Evolutionary conservation across 2,888 invertebrate species (phyloP), one percentile per base, ranked within the genome.

Genomic region (Cryptocephalus primarius): DNA sequence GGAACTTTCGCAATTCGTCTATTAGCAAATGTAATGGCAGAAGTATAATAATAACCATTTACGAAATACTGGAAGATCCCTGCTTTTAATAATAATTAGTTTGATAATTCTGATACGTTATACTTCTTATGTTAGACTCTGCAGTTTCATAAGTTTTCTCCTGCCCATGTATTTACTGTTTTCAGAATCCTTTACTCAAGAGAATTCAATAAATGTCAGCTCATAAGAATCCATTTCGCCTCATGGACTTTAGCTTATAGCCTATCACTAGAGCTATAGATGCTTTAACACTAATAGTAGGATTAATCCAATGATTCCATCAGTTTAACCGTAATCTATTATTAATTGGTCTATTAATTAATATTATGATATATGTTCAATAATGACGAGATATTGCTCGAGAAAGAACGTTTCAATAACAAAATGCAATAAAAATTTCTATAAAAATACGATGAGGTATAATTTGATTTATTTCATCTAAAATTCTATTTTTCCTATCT

Each of bases 21-120:
- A 72, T 76, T 80, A 6, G 84, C 84, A n/a, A 85, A 85, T 73
- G 83, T 85, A 78, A 82, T 83, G 74, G 82, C 84, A 1, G 83
- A 83, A 0, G 82, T 68, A 55, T 84, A 63, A 66, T 84, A 74
- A 80, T 79, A 1, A 55, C n/a, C n/a, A 84, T 57, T 60, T 82
- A 60, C 75, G 77, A 48, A 72, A 72, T 53, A 72, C 69, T 2
- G 72, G 67, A 14, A 45, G 59, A 12, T 42, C n/a, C n/a, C n/a
- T 61, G 56, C 47, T 53, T 32, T 45, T 58, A 41, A 46, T 60
- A 41, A 46, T 61, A 43, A 42, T 67, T 41, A 57, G 55, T 45
- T 43, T 63, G 33, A 42, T 64, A 53, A 54, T 65, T 50, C 45
- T 64, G 44, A 40, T 41, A 9, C 56, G 3, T 22, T 22, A 4